Evolutionary conservation across 2,113 vertebrate species (phyloP), one percentile per base, ranked within the genome.

Genomic region (Colinus virginianus): DNA sequence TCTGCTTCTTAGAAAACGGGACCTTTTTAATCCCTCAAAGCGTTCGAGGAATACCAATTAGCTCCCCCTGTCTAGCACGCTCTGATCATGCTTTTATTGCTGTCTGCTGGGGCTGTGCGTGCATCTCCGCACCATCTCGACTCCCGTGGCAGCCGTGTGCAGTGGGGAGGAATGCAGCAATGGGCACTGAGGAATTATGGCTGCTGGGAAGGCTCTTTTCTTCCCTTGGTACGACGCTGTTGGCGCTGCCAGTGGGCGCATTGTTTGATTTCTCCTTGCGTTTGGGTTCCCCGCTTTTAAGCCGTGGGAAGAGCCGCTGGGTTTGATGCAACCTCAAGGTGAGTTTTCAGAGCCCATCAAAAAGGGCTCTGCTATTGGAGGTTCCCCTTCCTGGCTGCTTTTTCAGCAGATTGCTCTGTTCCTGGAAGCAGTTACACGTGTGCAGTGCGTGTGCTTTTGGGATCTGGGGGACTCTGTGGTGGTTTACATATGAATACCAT

Each of bases 31-130:
- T 92, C 75, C 76, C 79, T 53, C 75, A 59, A 22, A 87, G 87
- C 43, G 88, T 38, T 84, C 36, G 14, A 86, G 86, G 93, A 94
- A 96, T 90, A 94, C 90, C 26, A 64, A 96, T 88, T 25, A 93
- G 85, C 79, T 88, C 10, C 79, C 94, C 32, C 85, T 75, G 85
- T 86, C 90, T 88, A 32, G 85, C 61, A 16, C 21, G 1, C 78
- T 92, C 82, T 8, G 64, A 46, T 86, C 61, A 42, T 13, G 9
- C 69, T 71, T 64, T 34, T 32, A 6, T 77, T 78, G 67, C 79
- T 34, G 19, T 42, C 78, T 90, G 59, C 56, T 79, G 86, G 71
- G 80, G 72, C 85, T 70, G 55, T 70, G 84, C 84, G 59, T 77
- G 81, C 67, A 13, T 14, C 90, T 78, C 45, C 34, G 16, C 34